Evolutionary conservation across 2,797 vertebrate species (phyloP), one percentile per base, ranked within the genome.

Genomic region (Monodelphis domestica): DNA sequence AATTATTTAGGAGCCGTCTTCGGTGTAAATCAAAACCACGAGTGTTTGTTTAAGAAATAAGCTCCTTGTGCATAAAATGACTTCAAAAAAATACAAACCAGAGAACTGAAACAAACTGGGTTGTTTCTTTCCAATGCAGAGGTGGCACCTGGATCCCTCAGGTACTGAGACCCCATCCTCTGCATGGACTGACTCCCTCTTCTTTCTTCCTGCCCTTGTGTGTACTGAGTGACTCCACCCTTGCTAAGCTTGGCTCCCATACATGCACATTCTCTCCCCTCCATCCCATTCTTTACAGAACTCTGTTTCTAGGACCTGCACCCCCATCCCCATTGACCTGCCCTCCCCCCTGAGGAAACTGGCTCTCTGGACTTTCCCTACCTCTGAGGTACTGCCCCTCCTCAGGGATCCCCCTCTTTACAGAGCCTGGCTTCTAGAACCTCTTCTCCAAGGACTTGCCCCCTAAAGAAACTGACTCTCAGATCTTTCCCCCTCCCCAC

Each of bases 1-100:
- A 99, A 99, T 99, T 99, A 99, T 99, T 99, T 99, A 99, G 98
- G 99, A 99, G 99, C 99, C 99, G 99, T 98, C 99, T 98, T 96
- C 98, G 98, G 99, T 99, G 98, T 99, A 99, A 99, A 99, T 99
- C 98, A 99, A 98, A 99, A 98, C 96, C 98, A 98, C 96, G 96
- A 98, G 98, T 98, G 98, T 99, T 99, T 99, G 98, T 98, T 98
- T 98, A 99, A 98, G 98, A 98, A 98, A 98, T 98, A 98, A 98
- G 98, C 98, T 98, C 97, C 97, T 98, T 98, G 98, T 98, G 98
- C 98, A 98, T 98, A 98, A 98, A 98, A 98, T 97, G 96, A 98
- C 97, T 97, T 97, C 96, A 29, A 94, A 91, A 7, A 91, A 55
- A 84, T 84, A 84, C 70, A 84, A 11, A 92, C 90, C 57, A 95